A percentile compares a stretch with the other conserved stretches of the same genome.
phyloP scores from a whole-genome alignment of 2,113 vertebrate genomes.

The Odocoileus virginianus region DNA sequence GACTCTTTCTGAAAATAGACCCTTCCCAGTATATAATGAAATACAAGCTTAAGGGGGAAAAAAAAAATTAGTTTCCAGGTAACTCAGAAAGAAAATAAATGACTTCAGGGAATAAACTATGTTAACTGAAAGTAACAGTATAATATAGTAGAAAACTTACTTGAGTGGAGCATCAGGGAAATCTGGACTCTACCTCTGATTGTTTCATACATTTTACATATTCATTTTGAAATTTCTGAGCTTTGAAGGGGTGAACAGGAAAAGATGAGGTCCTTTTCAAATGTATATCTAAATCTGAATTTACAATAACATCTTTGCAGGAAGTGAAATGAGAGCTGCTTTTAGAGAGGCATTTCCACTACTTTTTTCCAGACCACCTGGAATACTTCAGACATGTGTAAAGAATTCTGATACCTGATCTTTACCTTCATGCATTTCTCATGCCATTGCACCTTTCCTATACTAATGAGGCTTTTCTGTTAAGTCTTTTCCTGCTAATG shows the following conservation, averaged over 20 bases:
- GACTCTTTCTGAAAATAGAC: neutral
- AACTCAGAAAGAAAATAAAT: neutral
- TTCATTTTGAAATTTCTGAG: neutral
- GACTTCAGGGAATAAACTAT: neutral
- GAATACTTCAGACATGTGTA: neutral
- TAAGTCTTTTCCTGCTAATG: slow-evolving; percentile 38
- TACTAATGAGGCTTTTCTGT: slow-evolving; percentile 50
- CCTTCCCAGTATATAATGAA: neutral
- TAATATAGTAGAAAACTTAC: neutral
- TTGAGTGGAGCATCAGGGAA: neutral
- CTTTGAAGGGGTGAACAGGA: neutral
- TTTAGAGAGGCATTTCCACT: neutral
- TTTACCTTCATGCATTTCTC: neutral
- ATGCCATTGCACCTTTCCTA: neutral
- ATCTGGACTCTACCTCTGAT: neutral
- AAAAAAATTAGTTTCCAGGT: slow-evolving; percentile 23
- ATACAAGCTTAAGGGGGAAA: neutral
- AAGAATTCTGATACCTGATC: neutral
- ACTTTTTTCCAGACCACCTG: neutral
- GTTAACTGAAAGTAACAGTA: slow-evolving; percentile 5
- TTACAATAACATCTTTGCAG: neutral
- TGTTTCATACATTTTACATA: neutral
- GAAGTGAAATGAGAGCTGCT: neutral
- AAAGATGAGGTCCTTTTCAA: neutral
- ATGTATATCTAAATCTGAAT: neutral